phyloP scores from a whole-genome alignment of 2,797 vertebrate genomes.

The Ctenopoma multispine region DNA sequence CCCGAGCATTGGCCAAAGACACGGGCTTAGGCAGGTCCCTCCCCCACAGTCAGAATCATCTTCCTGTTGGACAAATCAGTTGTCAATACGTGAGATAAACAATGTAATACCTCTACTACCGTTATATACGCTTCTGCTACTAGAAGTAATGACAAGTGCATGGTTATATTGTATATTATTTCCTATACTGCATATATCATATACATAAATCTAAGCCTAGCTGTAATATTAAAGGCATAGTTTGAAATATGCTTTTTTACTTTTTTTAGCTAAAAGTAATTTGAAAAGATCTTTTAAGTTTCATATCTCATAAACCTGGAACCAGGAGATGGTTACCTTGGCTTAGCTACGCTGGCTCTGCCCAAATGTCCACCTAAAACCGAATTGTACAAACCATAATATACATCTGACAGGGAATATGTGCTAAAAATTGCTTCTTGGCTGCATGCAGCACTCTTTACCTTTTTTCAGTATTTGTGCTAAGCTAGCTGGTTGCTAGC shows the following conservation, averaged over 20 bases:
- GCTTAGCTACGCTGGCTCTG: background rate
- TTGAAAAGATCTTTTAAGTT: too few relatives aligned
- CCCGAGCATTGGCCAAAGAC: constrained; percentile 87
- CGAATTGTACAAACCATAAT: too few relatives aligned
- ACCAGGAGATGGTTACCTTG: background rate
- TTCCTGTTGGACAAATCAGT: constrained; percentile 87
- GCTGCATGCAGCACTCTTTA: background rate
- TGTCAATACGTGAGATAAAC: constrained; percentile 38
- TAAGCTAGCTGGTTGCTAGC: too few relatives aligned
- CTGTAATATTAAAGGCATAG: too few relatives aligned
- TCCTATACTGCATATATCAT: too few relatives aligned
- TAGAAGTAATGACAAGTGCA: too few relatives aligned
- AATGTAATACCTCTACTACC: background rate
- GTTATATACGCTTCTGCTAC: background rate
- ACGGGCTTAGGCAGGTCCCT: constrained; percentile 89
- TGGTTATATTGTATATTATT: too few relatives aligned
- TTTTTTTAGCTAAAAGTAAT: too few relatives aligned
- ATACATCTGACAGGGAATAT: background rate
- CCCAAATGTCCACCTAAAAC: background rate
- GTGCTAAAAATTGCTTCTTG: background rate
- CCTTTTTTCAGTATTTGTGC: too few relatives aligned
- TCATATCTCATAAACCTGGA: background rate
- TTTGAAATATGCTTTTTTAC: background rate
- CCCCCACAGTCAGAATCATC: constrained; percentile 96
- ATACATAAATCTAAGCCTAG: too few relatives aligned